These are phyloP conservation scores for Calameuta pallipes DNA, from an alignment of 2,888 invertebrate genomes.

Conservation along the genomic window DNA sequence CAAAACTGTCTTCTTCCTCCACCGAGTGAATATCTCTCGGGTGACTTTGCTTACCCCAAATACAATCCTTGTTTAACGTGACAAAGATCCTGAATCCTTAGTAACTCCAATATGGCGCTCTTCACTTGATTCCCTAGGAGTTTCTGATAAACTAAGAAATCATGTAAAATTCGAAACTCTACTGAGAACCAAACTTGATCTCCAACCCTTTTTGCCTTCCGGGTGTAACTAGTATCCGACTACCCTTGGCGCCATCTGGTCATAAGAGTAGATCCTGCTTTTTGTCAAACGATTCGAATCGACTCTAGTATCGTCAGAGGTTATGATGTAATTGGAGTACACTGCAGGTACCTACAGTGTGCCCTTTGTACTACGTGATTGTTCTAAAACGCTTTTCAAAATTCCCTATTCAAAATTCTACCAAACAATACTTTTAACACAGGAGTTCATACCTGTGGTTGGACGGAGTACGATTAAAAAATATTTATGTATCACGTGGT, in stretches of 20 bases:
- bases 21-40: no score
- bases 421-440: no score
- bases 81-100: no score
- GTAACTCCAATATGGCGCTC: not conserved
- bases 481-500: no score
- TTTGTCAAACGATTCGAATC: slow-evolving; percentile 25
- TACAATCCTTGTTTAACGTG: no score
- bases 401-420: no score
- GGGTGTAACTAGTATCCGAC: not conserved
- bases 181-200: not conserved
- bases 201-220: not conserved
- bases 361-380: slow-evolving; percentile 8
- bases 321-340: slow-evolving; percentile 48
- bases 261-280: slow-evolving; percentile 23
- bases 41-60: no score
- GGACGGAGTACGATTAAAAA: no score
- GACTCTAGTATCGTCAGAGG: slow-evolving; percentile 44
- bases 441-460: no score
- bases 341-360: slow-evolving; percentile 42
- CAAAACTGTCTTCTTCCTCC: no score
- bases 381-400: not conserved
- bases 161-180: slow-evolving; percentile 29
- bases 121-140: not conserved
- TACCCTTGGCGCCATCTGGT: not conserved
- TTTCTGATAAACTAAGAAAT: slow-evolving; percentile 27